Percentiles rank a stretch among this genome's conserved stretches.
These are phyloP conservation scores for Falco biarmicus DNA, from an alignment of 2,797 vertebrate genomes.

Conservation along the genomic window DNA sequence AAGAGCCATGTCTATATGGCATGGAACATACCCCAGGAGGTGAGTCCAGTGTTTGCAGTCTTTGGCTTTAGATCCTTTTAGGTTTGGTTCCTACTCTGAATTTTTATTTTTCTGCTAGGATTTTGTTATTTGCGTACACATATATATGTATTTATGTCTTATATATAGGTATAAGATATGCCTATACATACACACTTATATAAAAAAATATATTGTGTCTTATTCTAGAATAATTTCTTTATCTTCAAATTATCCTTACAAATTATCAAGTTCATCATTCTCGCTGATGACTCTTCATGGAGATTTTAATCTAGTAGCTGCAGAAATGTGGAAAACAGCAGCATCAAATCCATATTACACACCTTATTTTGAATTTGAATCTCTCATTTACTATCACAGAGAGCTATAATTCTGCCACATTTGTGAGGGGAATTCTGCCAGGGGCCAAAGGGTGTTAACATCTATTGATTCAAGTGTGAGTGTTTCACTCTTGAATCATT, in stretches of 20 bases:
- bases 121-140: neutral
- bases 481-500: neutral
- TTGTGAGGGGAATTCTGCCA: neutral
- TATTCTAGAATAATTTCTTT: neutral
- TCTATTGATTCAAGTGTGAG: neutral
- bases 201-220: neutral
- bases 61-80: neutral
- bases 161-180: neutral
- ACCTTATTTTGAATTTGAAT: neutral
- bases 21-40: constrained; percentile 97
- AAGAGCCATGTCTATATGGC: constrained; percentile 99
- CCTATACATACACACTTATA: neutral
- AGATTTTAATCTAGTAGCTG: neutral
- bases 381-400: neutral
- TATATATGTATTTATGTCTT: neutral
- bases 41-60: constrained; percentile 53
- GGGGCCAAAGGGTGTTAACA: neutral
- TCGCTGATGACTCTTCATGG: neutral
- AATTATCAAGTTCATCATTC: neutral
- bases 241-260: neutral
- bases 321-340: neutral
- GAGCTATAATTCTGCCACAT: neutral
- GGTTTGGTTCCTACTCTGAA: neutral
- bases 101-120: neutral
- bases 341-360: neutral